These are phyloP conservation scores for Xylota segnis DNA, from an alignment of 2,888 invertebrate species.

Conservation along the genomic window DNA sequence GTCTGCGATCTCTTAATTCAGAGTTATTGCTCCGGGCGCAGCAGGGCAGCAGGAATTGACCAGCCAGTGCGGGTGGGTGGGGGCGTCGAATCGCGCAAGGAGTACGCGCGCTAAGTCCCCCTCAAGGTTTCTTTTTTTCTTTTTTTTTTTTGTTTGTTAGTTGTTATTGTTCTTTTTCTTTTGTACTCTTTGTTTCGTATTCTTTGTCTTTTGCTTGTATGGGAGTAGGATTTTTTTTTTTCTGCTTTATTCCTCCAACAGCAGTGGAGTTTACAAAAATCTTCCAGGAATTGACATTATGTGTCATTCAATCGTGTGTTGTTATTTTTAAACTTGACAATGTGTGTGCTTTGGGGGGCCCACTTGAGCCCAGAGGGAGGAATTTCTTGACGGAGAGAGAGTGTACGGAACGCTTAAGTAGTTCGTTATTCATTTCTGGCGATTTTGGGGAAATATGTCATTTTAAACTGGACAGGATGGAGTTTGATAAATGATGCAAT, in stretches of 20 bases:
- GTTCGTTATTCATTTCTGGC: conserved; percentile 47
- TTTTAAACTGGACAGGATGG: conserved; percentile 28
- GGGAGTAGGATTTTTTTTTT: conserved; percentile 17
- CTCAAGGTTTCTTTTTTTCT: conserved; percentile 56
- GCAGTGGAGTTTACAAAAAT: conserved; percentile 55
- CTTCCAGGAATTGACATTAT: conserved; percentile 73
- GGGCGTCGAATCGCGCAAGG: conserved; percentile 46
- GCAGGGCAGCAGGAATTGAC: conserved; percentile 33
- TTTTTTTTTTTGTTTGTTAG: conserved; percentile 4
- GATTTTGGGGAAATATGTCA: conserved; percentile 45
- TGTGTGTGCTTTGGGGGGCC: conserved; percentile 21
- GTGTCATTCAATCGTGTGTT: conserved; percentile 53
- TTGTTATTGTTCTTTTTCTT: conserved; percentile 25
- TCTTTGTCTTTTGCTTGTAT: conserved; percentile 37
- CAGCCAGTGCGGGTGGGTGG: conserved; percentile 1
- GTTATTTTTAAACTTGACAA: conserved; percentile 70
- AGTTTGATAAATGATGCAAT: conserved; percentile 58
- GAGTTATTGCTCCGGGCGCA: conserved; percentile 65
- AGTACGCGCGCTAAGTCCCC: conserved; percentile 65
- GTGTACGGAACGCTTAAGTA: conserved; percentile 44
- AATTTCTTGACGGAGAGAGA: background rate
- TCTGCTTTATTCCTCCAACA: conserved; percentile 9
- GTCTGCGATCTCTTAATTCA: conserved; percentile 75
- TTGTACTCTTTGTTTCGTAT: conserved; percentile 36
- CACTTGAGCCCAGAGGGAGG: conserved; percentile 6